Evolutionary conservation across 2,113 vertebrate genomes (phyloP), one percentile per base, ranked within the genome.

Genomic region (Corythaixoides concolor): DNA sequence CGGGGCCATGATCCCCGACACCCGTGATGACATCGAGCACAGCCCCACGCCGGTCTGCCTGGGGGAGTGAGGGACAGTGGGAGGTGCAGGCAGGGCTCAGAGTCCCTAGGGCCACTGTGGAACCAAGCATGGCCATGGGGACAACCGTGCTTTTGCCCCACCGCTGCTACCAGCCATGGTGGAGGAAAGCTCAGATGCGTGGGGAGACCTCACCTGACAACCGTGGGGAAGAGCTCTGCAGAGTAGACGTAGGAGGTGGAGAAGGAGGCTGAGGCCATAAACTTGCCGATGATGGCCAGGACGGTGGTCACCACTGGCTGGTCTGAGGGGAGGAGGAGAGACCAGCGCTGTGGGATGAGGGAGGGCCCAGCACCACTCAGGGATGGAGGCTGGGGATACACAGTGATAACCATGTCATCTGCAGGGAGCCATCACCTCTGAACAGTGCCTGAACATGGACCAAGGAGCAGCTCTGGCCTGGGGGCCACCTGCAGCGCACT

Each of bases 21-120:
- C 70, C 41, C 98, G 97, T 2, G 98, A 98, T 13, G 86, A 97
- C 97, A 97, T 98, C 27, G 98, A 97, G 82, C 98, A 98, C 60
- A 99, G 75, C 39, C 99, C 99, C 49, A 98, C 75, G 24, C 98
- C 98, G 0, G 96, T 99, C 94, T 98, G 99, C 97, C 99, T 99
- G 88, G 2, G 33, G 64, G 32, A 64, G 26, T 1, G 2, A 86
- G 15, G 24, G 49, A 10, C 2, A 1, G 24, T 1, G 24, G 15
- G 75, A 63, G 13, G 23, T 1, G 0, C 2, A 2, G 37, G 49
- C 12, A n/a, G 9, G 5, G 43, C 27, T 76, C 1, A 4, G 62
- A 8, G 3, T 6, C 21, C 24, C n/a, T 24, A 3, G 3, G 14
- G 43, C 15, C 6, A 6, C 66, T 5, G 0, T 12, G 41, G 43